A percentile compares a stretch with the other conserved stretches of the same genome.
phyloP scores from a whole-genome alignment of 2,888 invertebrate species.

The Leucoma salicis region DNA sequence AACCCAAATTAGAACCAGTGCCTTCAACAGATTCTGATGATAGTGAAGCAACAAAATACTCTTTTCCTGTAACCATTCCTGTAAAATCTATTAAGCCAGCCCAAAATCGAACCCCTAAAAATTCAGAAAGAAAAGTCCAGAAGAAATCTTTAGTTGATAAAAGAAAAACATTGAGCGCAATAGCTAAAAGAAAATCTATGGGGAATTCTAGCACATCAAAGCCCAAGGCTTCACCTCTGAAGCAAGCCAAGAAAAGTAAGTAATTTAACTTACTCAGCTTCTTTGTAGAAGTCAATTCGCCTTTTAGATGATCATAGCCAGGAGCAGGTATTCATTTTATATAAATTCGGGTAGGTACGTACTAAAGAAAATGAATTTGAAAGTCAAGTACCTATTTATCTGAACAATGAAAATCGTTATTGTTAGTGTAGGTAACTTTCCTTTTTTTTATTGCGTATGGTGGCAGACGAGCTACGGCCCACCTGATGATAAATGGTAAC shows the following conservation, averaged over 20 bases:
- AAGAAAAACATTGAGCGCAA: constrained; percentile 57
- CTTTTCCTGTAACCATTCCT: constrained; percentile 56
- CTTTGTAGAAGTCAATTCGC: too few relatives aligned
- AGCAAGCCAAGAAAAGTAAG: constrained; percentile 66
- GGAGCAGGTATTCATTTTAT: too few relatives aligned
- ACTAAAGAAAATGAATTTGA: too few relatives aligned
- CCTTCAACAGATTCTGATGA: constrained; percentile 68
- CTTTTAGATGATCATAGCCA: too few relatives aligned
- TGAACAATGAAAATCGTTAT: too few relatives aligned
- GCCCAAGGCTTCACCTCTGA: constrained; percentile 47
- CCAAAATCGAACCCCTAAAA: constrained; percentile 31
- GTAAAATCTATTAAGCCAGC: constrained; percentile 35
- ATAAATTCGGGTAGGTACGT: too few relatives aligned
- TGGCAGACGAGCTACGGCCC: too few relatives aligned
- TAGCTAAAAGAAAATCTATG: constrained; percentile 65
- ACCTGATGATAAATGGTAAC: too few relatives aligned
- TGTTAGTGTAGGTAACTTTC: too few relatives aligned
- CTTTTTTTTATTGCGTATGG: too few relatives aligned
- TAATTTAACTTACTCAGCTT: constrained; percentile 24
- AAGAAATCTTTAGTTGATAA: constrained; percentile 54
- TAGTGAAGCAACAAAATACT: constrained; percentile 68
- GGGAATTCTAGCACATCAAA: constrained; percentile 46
- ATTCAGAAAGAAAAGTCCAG: constrained; percentile 30
- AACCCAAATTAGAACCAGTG: constrained; percentile 40
- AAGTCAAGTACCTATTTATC: too few relatives aligned